A percentile compares a stretch with the other conserved stretches of the same genome.
Evolutionary conservation across 2,113 vertebrate genomes (phyloP).

Genomic region (Aspiorhynchus laticeps): DNA sequence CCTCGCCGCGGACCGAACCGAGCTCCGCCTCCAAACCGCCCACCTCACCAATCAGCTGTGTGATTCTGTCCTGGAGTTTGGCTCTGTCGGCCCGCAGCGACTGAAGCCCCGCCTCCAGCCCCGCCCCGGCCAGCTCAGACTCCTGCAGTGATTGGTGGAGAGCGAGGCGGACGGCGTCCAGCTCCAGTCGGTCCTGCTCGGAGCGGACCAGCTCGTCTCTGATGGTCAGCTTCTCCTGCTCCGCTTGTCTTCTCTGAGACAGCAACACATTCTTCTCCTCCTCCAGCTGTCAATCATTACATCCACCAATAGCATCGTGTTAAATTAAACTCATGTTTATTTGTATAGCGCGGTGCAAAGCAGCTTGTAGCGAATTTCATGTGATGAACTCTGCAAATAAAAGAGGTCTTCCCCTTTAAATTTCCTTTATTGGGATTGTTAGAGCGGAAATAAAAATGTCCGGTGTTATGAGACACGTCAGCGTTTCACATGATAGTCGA

Average conservation of each 20-base stretch:
- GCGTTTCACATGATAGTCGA: too few species aligned
- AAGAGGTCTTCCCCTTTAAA: too few species aligned
- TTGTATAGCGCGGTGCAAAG: too few species aligned
- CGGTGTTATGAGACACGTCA: too few species aligned
- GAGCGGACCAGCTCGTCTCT: constrained; percentile 81
- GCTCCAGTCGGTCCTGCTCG: constrained; percentile 82
- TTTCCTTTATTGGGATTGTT: too few species aligned
- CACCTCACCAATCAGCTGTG: constrained; percentile 82
- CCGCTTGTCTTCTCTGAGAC: constrained; percentile 76
- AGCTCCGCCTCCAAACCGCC: constrained; percentile 78
- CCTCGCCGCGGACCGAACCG: constrained; percentile 74
- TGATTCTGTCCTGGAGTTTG: constrained; percentile 76
- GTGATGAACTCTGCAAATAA: too few species aligned
- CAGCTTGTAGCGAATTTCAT: too few species aligned
- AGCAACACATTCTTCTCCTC: constrained; percentile 77
- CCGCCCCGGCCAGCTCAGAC: constrained; percentile 70
- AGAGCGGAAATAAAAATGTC: too few species aligned
- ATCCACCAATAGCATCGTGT: neutral
- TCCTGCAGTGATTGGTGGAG: constrained; percentile 80
- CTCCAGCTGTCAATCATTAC: constrained; percentile 76
- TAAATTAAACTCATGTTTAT: too few species aligned
- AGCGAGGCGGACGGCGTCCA: constrained; percentile 72
- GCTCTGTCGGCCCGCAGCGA: constrained; percentile 68
- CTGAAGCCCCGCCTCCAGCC: constrained; percentile 75
- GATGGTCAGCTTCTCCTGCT: constrained; percentile 80